Evolutionary conservation across 2,113 vertebrate species (phyloP).

Genomic region (Tragelaphus scriptus): DNA sequence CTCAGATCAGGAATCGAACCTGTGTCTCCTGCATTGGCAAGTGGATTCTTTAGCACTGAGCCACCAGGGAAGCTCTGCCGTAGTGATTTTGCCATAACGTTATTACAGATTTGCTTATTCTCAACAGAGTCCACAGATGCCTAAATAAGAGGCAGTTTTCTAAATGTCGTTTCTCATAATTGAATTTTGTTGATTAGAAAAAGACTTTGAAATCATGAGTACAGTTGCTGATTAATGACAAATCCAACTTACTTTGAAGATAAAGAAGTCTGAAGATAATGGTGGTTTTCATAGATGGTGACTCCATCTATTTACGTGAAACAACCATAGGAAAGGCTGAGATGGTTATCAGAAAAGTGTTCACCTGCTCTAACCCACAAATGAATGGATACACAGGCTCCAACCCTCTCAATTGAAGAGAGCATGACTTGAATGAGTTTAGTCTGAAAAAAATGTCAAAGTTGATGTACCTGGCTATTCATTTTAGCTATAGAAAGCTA

Average conservation of each 20-base stretch:
- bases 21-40: background rate
- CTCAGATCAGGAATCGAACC: background rate
- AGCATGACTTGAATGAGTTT: background rate
- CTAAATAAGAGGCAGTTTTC: background rate
- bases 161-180: background rate
- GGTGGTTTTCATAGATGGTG: background rate
- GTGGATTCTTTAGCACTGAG: background rate
- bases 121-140: background rate
- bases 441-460: background rate
- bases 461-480: background rate
- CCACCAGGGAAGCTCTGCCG: background rate
- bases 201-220: background rate
- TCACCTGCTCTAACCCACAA: background rate
- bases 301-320: background rate
- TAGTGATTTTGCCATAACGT: background rate
- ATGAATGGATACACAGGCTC: background rate
- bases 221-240: background rate
- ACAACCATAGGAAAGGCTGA: background rate
- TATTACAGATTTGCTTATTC: background rate
- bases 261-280: background rate
- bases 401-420: background rate
- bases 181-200: slow-evolving; percentile 4
- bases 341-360: background rate
- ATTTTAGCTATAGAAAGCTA: background rate
- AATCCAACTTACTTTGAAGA: background rate